phyloP scores from a whole-genome alignment of 2,113 vertebrate genomes.

The Pachypanchax playfairii region DNA sequence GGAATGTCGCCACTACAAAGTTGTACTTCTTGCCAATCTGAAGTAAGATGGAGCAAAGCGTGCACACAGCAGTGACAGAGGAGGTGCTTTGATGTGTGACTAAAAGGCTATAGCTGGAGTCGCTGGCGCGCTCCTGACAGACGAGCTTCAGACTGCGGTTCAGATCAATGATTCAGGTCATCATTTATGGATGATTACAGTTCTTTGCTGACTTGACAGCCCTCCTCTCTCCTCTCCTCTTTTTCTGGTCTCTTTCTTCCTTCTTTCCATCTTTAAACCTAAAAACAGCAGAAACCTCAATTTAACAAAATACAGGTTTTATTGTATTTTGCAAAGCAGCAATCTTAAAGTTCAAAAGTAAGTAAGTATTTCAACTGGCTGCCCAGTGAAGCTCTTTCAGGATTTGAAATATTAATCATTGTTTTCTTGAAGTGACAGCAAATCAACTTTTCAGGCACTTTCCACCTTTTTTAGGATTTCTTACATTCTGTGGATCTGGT shows the following conservation, averaged over 20 bases:
- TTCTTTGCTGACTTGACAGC: slow-evolving; percentile 54
- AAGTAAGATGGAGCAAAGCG: slow-evolving; percentile 2
- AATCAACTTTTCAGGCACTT: neutral
- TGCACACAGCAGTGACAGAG: neutral
- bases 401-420: slow-evolving; percentile 26
- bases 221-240: slow-evolving; percentile 5
- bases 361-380: slow-evolving; percentile 9
- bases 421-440: slow-evolving; percentile 1
- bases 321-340: slow-evolving; percentile 8
- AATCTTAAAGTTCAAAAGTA: neutral
- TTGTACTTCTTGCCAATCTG: slow-evolving; percentile 4
- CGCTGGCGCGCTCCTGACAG: slow-evolving; percentile 51
- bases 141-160: slow-evolving; percentile 40
- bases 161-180: slow-evolving; percentile 62
- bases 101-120: slow-evolving; percentile 33
- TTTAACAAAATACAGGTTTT: neutral
- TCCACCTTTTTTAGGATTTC: neutral
- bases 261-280: neutral
- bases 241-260: neutral
- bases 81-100: slow-evolving; percentile 38
- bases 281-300: slow-evolving; percentile 2
- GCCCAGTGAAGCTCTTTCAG: slow-evolving; percentile 18
- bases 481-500: neutral
- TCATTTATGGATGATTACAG: slow-evolving; percentile 65
- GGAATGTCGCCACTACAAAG: neutral